A percentile compares a stretch with the other conserved stretches of the same genome.
Evolutionary conservation across 2,888 invertebrate species (phyloP).

Genomic region (Laspeyria flexula): DNA sequence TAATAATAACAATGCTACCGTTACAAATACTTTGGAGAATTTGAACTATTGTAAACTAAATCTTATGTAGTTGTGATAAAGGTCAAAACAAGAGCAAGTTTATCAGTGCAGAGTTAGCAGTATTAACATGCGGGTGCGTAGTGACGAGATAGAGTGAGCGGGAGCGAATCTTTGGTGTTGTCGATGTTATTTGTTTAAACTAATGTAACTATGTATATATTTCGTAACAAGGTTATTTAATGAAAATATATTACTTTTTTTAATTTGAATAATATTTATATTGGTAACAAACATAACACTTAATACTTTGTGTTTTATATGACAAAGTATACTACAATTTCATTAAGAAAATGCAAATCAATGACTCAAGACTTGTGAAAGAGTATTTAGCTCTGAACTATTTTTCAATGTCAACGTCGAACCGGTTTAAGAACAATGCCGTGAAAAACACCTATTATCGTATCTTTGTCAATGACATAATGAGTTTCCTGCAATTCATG

Average conservation of each 20-base stretch:
- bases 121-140: constrained; percentile 66
- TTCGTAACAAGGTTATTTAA: too few relatives aligned
- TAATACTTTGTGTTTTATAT: too few relatives aligned
- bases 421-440: constrained; percentile 18
- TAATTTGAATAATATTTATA: too few relatives aligned
- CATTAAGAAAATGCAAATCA: background rate
- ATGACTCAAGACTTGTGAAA: background rate
- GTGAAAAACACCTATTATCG: constrained; percentile 17
- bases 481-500: constrained; percentile 27
- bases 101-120: constrained; percentile 54
- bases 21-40: constrained; percentile 20
- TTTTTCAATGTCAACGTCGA: constrained; percentile 3
- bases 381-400: background rate
- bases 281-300: too few relatives aligned
- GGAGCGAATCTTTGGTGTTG: constrained; percentile 47
- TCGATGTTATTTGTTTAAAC: constrained; percentile 30
- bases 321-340: background rate
- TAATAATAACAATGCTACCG: constrained; percentile 57
- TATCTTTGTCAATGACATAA: constrained; percentile 12
- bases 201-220: background rate
- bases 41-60: constrained; percentile 30
- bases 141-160: constrained; percentile 48
- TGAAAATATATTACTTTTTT: too few relatives aligned
- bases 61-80: constrained; percentile 49
- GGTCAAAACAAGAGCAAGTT: constrained; percentile 40